Percentiles rank a stretch among this genome's conserved stretches.
Evolutionary conservation across 2,113 vertebrate genomes (phyloP).

Genomic region (Bettongia penicillata): DNA sequence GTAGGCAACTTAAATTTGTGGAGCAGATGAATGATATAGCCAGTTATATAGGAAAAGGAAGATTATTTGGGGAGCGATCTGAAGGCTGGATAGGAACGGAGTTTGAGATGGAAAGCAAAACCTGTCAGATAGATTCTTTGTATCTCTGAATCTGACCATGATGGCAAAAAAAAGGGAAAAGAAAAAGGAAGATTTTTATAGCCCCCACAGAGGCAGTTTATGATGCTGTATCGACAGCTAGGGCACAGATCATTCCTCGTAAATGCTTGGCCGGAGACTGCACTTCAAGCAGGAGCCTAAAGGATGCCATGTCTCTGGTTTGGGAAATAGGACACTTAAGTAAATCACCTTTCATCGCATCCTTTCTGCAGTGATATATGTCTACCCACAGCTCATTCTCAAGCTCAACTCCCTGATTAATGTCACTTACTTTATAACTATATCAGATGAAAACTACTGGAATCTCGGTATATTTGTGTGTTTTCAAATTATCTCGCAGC

Average conservation of each 20-base stretch:
- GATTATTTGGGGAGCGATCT: neutral
- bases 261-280: conserved; percentile 33
- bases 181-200: neutral
- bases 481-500: conserved; percentile 36
- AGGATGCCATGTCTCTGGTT: neutral
- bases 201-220: neutral
- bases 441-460: conserved; percentile 45
- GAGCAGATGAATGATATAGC: neutral
- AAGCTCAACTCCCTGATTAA: conserved; percentile 45
- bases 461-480: conserved; percentile 1
- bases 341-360: conserved; percentile 61
- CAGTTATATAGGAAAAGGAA: neutral
- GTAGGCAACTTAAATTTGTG: neutral
- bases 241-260: neutral
- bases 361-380: conserved; percentile 12
- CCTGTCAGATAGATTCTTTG: neutral
- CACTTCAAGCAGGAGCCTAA: conserved; percentile 20
- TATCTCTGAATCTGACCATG: neutral
- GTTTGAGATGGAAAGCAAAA: neutral
- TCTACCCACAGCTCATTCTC: conserved; percentile 15
- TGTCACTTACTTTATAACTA: conserved; percentile 49
- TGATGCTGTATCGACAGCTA: neutral
- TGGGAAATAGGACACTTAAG: conserved; percentile 23
- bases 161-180: neutral
- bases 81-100: neutral